Evolutionary conservation across 2,797 vertebrate species (phyloP), one percentile per base, ranked within the genome.

Genomic region (Epinephelus awoara): DNA sequence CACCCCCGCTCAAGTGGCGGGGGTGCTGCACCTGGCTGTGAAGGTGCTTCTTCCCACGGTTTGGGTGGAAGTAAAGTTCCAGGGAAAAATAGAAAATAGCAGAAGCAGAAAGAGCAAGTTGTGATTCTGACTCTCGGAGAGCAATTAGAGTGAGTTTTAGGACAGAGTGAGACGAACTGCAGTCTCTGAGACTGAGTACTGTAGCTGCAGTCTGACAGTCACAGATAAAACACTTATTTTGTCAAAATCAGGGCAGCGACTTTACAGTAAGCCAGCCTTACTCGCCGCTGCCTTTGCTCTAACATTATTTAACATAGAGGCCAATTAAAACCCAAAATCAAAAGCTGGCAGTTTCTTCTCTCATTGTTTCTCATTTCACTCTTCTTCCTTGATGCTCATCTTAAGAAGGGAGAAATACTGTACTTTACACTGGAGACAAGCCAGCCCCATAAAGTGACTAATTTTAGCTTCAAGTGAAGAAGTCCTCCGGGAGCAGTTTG

Each of bases 381-480:
- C n/a, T 44, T 64, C 52, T 63, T 14, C 50, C 42, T 68, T 64
- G 67, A 82, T 83, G 21, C 7, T 13, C 42, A 73, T 86, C 70
- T 34, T 55, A 71, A 42, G 51, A 61, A 50, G 11, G 9, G 11
- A 59, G 40, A 68, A 52, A 54, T 27, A 11, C 46, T 71, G 56
- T 51, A 67, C 83, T 79, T 83, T 47, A 62, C 51, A 13, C 47
- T 4, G 62, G 47, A 54, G 72, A 84, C 50, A 29, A 75, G 50
- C 64, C 52, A 19, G 29, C 61, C 23, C 38, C 75, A 51, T 49
- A 29, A 79, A 80, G 66, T 38, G 72, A 72, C 86, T 88, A 84
- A 86, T 89, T 91, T 90, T 86, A 92, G 89, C 89, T 84, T 54
- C 50, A 44, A 85, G 76, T 87, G 78, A 66, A 84, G 66, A 77